These are phyloP conservation scores for Sphenodon punctatus DNA, from an alignment of 2,797 vertebrate genomes.

Conservation along the genomic window DNA sequence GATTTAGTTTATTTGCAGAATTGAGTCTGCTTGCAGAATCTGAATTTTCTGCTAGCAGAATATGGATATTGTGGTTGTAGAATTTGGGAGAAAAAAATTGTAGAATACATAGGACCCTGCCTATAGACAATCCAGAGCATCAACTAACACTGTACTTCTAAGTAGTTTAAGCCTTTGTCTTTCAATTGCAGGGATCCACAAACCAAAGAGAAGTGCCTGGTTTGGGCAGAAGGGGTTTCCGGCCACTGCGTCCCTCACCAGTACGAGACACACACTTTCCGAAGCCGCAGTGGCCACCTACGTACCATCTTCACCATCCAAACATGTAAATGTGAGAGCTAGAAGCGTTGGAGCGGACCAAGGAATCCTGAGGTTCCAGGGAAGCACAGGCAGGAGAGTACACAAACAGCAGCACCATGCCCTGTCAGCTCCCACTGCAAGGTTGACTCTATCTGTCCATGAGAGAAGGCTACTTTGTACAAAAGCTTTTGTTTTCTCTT, in stretches of 20 bases:
- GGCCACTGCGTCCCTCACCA: constrained; percentile 67
- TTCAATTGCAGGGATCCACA: constrained; percentile 67
- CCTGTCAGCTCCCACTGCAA: not conserved
- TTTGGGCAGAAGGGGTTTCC: constrained; percentile 71
- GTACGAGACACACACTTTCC: constrained; percentile 68
- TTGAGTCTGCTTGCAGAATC: no score
- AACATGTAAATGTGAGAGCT: constrained; percentile 73
- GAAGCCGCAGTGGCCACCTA: constrained; percentile 63
- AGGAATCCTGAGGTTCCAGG: not conserved
- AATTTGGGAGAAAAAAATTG: no score
- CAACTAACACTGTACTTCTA: not conserved
- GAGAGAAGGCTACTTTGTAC: not conserved
- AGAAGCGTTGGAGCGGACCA: not conserved
- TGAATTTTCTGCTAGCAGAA: no score
- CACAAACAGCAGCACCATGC: fast-evolving
- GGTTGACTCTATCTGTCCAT: constrained; percentile 37
- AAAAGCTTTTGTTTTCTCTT: no score
- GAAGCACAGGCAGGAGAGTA: not conserved
- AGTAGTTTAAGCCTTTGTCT: no score
- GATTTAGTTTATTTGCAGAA: no score
- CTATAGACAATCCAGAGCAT: not conserved
- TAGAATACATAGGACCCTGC: not conserved
- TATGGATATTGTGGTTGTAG: no score
- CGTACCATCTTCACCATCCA: constrained; percentile 70
- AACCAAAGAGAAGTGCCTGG: constrained; percentile 60